Base-by-base conservation (phyloP, 2,113 vertebrate species). In the Dromaius novaehollandiae region DNA sequence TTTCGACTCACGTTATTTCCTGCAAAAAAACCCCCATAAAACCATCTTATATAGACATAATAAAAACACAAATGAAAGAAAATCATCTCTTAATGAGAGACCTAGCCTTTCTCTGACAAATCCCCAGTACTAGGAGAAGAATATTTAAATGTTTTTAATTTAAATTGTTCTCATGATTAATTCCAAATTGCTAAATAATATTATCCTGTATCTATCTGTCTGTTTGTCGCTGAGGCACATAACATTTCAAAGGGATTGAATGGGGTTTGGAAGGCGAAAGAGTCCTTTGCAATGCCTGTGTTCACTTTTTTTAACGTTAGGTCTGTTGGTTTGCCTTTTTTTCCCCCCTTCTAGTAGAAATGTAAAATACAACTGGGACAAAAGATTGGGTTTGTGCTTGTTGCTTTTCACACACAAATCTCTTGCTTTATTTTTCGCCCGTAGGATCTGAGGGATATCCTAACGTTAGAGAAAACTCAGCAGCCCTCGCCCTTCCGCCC, bases 1-100 rank as follows among this genome's bases (percentile, higher is more conserved):
- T 88, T 96, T 93, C 51, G 19, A 61, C 68, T 82, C 79, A 82
- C 30, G 34, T 64, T 93, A 55, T 91, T 94, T 50, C 66, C 60
- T 0, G 8, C 50, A 20, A 71, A 60, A 89, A 91, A 79, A 70
- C 82, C 38, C 4, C 32, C 32, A 66, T 69, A 84, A 95, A 96
- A 53, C 68, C 79, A 36, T 71, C 60, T 74, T 91, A 32, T 68
- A 78, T 56, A 81, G 56, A 60, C 46, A 8, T 20, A 91, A 91
- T 58, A 95, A 96, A 94, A 97, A 13, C 58, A 89, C 58, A 87
- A 89, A 82, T 82, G 66, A 93, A 96, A 97, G 20, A 95, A 93
- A 90, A 12, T 81, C 20, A 36, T 86, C 89, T 51, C 84, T 56
- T 93, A 91, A 80, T 80, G 91, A 95, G 82, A 93, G 82, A 69